Conservation (phyloP, 2,113 vertebrate genomes). For the Microtus richardsoni region DNA sequence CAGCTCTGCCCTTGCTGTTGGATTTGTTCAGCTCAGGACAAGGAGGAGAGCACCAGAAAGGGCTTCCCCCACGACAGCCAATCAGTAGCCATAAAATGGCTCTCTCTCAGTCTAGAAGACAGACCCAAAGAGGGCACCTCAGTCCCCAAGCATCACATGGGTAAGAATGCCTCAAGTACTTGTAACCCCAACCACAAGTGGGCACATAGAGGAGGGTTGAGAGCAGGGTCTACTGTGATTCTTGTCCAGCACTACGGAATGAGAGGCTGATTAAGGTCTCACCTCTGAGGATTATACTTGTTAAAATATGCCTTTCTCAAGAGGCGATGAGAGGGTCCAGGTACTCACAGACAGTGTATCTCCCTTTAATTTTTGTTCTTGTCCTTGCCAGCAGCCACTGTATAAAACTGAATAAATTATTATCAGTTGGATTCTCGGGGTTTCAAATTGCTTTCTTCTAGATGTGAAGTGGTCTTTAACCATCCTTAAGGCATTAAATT, state of each 20-base stretch:
- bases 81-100: accelerated
- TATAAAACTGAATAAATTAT: background rate
- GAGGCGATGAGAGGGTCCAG: background rate
- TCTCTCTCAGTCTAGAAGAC: background rate
- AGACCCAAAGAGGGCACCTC: background rate
- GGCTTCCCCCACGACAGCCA: background rate
- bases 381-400: background rate
- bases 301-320: background rate
- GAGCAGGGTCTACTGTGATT: accelerated
- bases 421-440: background rate
- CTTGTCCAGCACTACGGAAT: accelerated
- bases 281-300: background rate
- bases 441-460: background rate
- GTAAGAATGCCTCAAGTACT: accelerated
- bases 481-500: background rate
- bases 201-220: accelerated
- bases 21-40: background rate
- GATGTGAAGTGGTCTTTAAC: conserved; percentile 30
- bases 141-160: accelerated
- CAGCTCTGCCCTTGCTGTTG: accelerated
- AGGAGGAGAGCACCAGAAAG: background rate
- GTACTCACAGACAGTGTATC: background rate
- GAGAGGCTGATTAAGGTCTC: background rate
- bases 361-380: background rate
- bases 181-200: accelerated